These are phyloP conservation scores for Drosophila testacea DNA, from an alignment of 2,888 invertebrate genomes.

Conservation along the genomic window DNA sequence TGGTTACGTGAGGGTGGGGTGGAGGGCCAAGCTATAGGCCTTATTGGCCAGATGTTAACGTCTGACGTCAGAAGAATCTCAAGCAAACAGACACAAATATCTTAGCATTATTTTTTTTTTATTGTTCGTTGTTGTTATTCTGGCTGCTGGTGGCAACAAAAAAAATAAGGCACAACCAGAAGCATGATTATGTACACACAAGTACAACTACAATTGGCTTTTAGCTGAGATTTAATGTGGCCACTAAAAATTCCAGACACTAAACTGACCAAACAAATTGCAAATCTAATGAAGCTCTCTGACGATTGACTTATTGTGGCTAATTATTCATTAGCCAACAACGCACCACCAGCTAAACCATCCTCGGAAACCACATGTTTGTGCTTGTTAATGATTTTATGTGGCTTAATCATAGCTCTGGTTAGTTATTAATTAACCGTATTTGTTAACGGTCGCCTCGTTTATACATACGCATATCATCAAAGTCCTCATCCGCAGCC, in stretches of 20 bases:
- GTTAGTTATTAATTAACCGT: conserved; percentile 42
- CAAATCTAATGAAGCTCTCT: conserved; percentile 63
- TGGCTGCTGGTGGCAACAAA: conserved; percentile 22
- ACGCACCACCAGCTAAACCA: neutral
- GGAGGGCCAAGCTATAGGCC: conserved; percentile 1
- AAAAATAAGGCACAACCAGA: neutral
- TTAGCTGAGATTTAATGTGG: conserved; percentile 63
- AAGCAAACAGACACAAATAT: conserved; percentile 37
- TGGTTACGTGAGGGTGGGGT: neutral
- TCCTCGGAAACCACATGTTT: conserved; percentile 40
- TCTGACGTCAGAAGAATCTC: conserved; percentile 62
- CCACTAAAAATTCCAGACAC: conserved; percentile 67
- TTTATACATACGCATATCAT: conserved; percentile 64
- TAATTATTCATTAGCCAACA: conserved; percentile 55
- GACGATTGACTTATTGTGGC: conserved; percentile 74
- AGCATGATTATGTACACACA: conserved; percentile 21
- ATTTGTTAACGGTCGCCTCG: conserved; percentile 25
- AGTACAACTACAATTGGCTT: conserved; percentile 53
- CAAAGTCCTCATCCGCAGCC: conserved; percentile 65
- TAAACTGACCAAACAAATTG: conserved; percentile 38
- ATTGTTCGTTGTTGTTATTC: neutral
- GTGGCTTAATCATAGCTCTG: conserved; percentile 42
- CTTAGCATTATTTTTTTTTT: conserved; percentile 7
- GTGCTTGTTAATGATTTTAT: conserved; percentile 39
- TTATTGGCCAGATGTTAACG: conserved; percentile 63